phyloP scores from a whole-genome alignment of 2,113 vertebrate genomes.

The Merops nubicus region DNA sequence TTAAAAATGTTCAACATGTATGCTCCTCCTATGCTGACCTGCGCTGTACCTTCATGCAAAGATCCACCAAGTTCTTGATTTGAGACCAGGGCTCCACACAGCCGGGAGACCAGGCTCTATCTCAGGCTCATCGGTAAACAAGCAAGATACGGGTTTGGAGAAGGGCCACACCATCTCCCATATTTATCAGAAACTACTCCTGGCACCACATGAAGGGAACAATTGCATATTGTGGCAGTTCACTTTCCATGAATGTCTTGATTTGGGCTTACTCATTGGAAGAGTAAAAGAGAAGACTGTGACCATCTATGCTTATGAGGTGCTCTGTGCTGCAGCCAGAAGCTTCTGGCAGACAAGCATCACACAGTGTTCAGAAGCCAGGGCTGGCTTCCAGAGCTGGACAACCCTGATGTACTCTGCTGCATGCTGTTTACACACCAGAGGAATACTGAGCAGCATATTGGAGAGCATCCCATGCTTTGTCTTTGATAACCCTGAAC shows the following conservation, averaged over 20 bases:
- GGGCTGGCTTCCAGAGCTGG: not conserved
- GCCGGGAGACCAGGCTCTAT: not conserved
- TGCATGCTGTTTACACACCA: not conserved
- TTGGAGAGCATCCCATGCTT: not conserved
- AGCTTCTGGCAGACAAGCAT: not conserved
- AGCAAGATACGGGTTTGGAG: not conserved
- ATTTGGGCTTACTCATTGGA: not conserved
- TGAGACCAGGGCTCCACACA: not conserved
- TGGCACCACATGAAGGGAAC: not conserved
- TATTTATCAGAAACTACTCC: not conserved
- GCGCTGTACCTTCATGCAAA: not conserved
- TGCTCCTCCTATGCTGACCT: not conserved
- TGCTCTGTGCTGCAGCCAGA: not conserved
- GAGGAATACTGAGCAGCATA: not conserved
- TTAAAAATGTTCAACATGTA: not conserved
- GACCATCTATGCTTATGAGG: not conserved
- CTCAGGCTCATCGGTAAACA: not conserved
- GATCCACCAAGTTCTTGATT: not conserved
- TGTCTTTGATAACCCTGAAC: not conserved
- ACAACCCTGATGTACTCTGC: not conserved
- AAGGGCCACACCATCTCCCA: not conserved
- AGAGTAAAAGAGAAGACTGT: not conserved
- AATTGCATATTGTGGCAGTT: not conserved
- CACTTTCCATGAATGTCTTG: not conserved
- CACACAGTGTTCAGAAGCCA: not conserved